Evolutionary conservation across 2,888 invertebrate genomes (phyloP), one percentile per base, ranked within the genome.

Genomic region (Perizoma affinitatum): DNA sequence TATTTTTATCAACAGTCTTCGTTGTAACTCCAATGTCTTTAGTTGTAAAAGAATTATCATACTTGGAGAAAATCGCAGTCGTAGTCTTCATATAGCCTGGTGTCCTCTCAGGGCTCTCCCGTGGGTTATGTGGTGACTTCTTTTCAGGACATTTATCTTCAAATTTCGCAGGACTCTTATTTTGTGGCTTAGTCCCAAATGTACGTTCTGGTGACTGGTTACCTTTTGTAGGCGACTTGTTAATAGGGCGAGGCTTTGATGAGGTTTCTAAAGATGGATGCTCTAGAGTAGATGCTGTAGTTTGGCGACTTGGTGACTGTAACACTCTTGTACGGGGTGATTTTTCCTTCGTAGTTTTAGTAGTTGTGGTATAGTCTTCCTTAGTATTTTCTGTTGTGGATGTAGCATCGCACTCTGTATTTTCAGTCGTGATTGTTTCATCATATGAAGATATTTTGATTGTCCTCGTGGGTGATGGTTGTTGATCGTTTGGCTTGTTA

Each of bases 1-100:
- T 52, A 44, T 59, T 63, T 5, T 54, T 54, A 45, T 62, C 55
- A 6, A 38, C 36, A n/a, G 47, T 52, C 48, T 34, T 61, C 4
- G 58, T 57, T 22, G 38, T 63, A 53, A 66, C 63, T 11, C 66
- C 54, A 48, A 51, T 11, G 5, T 65, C 61, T 54, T 68, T 45
- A n/a, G 63, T 54, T 40, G 58, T 58, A 3, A 22, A 47, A 51
- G 50, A 22, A 43, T 50, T 62, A 11, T 68, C 68, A 40, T 65
- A 47, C 60, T 63, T 67, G 22, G 72, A 67, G 5, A 60, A 67
- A 7, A 51, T 55, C 10, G 68, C 50, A 33, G 64, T 66, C 9
- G 67, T 74, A n/a, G 69, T 66, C 53, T 54, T 73, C 51, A 58
- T 66, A 42, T 67, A 63, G 34, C 49, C 51, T 52, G 72, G 63